Evolutionary conservation across 2,797 vertebrate genomes (phyloP), one percentile per base, ranked within the genome.

Genomic region (Percopsis omiscomaycus): DNA sequence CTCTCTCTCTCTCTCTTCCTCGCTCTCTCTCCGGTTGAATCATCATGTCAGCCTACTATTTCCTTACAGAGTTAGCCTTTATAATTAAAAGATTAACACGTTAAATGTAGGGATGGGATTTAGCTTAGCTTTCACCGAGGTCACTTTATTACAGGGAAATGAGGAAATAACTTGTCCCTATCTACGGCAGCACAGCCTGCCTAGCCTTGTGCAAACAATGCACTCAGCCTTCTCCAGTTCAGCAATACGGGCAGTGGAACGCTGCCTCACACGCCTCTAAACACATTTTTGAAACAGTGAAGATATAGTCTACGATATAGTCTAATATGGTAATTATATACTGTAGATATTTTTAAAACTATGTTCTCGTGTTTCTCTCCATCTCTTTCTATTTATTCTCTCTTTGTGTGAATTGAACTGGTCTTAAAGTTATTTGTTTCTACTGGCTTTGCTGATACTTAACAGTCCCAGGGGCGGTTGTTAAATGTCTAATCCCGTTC

Each of bases 41-140:
- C 5, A 13, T 15, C 22, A 3, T 27, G 12, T 77, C 73, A 67
- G 61, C 46, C 64, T 63, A 62, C 77, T 61, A 58, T 78, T 81
- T 86, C 78, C 76, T 80, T 55, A n/a, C 48, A 55, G 80, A 78
- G 50, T 77, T 76, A 66, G 69, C 68, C 64, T 61, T 56, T 86
- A 77, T 87, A 86, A 88, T 89, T 88, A 88, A 86, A 87, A 86
- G 82, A 88, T 87, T 88, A 88, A 84, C 80, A 74, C 73, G 9
- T 47, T 74, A 67, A 80, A 71, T 74, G 81, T 80, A 84, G 84
- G 76, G 77, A 82, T 83, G 78, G 75, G 82, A 84, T 86, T 88
- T 85, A 65, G 75, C 78, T 81, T 62, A 77, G 72, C 78, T 75
- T 73, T 77, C 70, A 50, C 56, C 29, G 61, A 75, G 77, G 83